Evolutionary conservation across 1,140 invertebrate species (phyloP).

Genomic region (Drosophila watanabei): DNA sequence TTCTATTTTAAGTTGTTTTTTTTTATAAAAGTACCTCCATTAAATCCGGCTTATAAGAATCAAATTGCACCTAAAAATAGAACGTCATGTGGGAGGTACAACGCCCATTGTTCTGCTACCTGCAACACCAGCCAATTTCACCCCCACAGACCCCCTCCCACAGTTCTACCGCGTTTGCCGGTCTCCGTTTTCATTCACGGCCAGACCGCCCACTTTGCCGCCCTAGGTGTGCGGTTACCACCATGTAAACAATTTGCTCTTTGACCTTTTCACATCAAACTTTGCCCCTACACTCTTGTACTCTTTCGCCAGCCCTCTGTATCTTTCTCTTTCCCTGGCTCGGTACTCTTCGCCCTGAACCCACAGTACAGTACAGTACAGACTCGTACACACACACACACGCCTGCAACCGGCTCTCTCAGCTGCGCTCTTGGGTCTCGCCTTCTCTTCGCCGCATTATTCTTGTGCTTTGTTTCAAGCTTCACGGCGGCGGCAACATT

Average conservation of each 20-base stretch:
- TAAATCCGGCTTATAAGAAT: conserved; percentile 6
- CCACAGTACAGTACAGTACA: conserved; percentile 55
- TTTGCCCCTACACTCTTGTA: conserved; percentile 2
- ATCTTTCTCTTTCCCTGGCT: background rate
- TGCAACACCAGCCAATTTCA: background rate
- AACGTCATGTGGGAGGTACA: conserved; percentile 1
- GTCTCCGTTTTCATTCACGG: conserved; percentile 76
- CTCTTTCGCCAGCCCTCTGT: conserved; percentile 13
- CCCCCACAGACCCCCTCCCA: background rate
- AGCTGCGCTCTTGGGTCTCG: conserved; percentile 36
- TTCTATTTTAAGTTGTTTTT: background rate
- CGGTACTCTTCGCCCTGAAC: conserved; percentile 31
- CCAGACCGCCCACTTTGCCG: conserved; percentile 39
- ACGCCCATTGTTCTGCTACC: conserved; percentile 3
- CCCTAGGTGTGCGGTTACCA: background rate
- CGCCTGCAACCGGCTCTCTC: conserved; percentile 28
- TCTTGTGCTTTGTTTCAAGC: conserved; percentile 56
- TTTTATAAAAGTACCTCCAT: background rate
- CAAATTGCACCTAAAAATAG: background rate
- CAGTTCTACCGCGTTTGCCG: conserved; percentile 37
- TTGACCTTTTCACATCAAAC: conserved; percentile 61
- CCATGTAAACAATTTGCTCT: conserved; percentile 78
- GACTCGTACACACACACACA: conserved; percentile 19
- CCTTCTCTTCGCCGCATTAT: conserved; percentile 66
- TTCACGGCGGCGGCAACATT: conserved; percentile 54